Evolutionary conservation across 2,113 vertebrate genomes (phyloP).

Genomic region (Brachyistius frenatus): DNA sequence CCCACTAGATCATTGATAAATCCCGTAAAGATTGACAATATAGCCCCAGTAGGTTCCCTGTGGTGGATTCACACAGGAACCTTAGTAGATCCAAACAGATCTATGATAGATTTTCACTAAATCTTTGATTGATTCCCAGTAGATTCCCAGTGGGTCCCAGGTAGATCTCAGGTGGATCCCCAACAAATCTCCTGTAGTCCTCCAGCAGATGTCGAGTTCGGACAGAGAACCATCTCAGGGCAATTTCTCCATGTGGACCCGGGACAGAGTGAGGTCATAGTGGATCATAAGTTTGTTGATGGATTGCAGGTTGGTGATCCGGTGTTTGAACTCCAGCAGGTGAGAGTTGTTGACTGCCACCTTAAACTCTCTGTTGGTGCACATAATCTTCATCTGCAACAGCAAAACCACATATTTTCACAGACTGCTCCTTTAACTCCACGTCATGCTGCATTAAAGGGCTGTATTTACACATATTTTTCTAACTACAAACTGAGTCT

Average conservation of each 20-base stretch:
- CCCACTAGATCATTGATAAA: no score
- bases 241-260: background rate
- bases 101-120: background rate
- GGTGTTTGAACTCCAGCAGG: constrained; percentile 51
- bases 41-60: background rate
- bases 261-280: constrained; percentile 48
- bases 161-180: background rate
- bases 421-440: background rate
- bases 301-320: constrained; percentile 17
- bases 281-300: constrained; percentile 27
- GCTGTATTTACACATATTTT: no score
- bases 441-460: no score
- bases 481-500: background rate
- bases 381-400: constrained; percentile 72
- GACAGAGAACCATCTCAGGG: constrained; percentile 11
- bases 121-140: background rate
- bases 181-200: background rate
- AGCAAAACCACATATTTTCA: background rate
- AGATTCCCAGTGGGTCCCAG: background rate
- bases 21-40: background rate
- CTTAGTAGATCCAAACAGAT: background rate
- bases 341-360: constrained; percentile 50
- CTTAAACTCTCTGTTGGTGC: constrained; percentile 29
- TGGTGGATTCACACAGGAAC: background rate
- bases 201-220: background rate